Conservation (phyloP, 1,140 invertebrate species). For the Leptinotarsa lineolata region DNA sequence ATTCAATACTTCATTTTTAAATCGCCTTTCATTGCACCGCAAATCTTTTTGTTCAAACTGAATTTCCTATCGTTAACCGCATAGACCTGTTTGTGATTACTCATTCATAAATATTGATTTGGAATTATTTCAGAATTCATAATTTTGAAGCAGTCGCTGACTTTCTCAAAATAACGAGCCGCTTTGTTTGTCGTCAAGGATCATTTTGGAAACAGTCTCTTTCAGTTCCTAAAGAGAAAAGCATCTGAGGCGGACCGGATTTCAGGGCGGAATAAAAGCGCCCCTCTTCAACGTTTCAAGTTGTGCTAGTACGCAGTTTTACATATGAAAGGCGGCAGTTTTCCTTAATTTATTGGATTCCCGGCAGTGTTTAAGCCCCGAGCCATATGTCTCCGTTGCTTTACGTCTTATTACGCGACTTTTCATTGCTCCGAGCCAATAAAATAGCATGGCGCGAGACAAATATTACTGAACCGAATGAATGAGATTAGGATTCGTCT, state of each 20-base stretch:
- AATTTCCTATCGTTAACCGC: too few relatives aligned
- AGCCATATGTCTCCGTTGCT: constrained; percentile 43
- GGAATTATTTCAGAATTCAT: too few relatives aligned
- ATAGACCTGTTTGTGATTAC: too few relatives aligned
- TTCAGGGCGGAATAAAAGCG: not conserved
- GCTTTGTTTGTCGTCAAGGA: too few relatives aligned
- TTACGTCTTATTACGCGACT: constrained; percentile 47
- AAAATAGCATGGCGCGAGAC: constrained; percentile 8
- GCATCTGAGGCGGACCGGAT: not conserved
- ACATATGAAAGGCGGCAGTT: constrained; percentile 45
- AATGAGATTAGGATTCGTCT: constrained; percentile 5
- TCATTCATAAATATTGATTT: too few relatives aligned
- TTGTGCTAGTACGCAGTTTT: constrained; percentile 41
- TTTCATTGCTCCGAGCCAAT: constrained; percentile 32
- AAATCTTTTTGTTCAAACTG: too few relatives aligned
- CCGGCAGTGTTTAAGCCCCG: constrained; percentile 41
- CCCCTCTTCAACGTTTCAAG: not conserved
- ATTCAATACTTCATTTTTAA: too few relatives aligned
- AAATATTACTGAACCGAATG: constrained; percentile 6
- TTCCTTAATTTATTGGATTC: constrained; percentile 44
- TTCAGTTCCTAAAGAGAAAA: not conserved
- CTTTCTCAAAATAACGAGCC: too few relatives aligned
- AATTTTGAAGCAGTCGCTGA: too few relatives aligned
- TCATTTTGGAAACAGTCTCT: too few relatives aligned
- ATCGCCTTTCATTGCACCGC: too few relatives aligned